Base-by-base conservation (phyloP, 2,797 vertebrate species). In the Enteromius thamalakanensis region DNA sequence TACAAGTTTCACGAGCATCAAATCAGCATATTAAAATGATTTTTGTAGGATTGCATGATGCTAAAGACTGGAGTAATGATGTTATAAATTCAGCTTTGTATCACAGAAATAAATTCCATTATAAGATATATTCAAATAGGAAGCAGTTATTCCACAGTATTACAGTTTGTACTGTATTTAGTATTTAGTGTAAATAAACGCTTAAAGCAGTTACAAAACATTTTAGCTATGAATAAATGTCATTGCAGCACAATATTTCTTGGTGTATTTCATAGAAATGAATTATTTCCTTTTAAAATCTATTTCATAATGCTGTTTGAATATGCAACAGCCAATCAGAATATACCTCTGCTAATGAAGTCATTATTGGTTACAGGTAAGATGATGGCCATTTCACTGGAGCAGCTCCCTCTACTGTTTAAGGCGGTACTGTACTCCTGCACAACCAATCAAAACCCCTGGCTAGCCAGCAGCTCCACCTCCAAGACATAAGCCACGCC, bases 401-500 rank as follows among this genome's bases (percentile, higher is more conserved):
- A 99, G 93, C 98, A 98, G 94, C 96, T 99, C 86, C 98, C 98
- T 29, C 95, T 99, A 86, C 93, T 99, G 87, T 98, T 99, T 93
- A 99, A 99, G 94, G 98, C 98, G 21, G 97, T 99, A 86, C 95
- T 99, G 91, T 97, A 98, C 94, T 99, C 98, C 93, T 98, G 97
- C 95, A 98, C 98, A 95, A 96, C 96, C 29, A 96, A 94, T 19
- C 90, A 95, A 92, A 96, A 92, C 93, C 97, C 92, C 91, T 92
- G 93, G 88, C 93, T 91, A 89, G 88, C 87, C 81, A 91, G 89
- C 91, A 23, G 85, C 78, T 90, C 92, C 72, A 90, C 87, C 80
- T 93, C 94, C 60, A 89, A 93, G 90, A 87, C 87, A 21, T 88
- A 87, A 58, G 89, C 86, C 86, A 85, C 91, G 87, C 71, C 88